Base-by-base conservation (phyloP, 2,113 vertebrate genomes). In the Sebastes fasciatus region DNA sequence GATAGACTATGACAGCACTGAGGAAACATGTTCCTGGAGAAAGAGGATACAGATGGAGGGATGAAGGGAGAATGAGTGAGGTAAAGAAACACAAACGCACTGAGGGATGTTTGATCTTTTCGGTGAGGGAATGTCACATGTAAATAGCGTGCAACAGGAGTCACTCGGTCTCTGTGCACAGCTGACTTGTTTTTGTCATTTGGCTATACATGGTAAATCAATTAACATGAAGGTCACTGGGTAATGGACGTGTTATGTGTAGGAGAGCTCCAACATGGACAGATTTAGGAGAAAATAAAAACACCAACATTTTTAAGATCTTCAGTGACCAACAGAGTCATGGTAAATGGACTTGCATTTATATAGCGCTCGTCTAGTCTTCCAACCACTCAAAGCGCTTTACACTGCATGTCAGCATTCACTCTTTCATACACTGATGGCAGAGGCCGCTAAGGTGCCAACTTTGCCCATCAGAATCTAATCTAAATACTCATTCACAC, bases 211-310 rank as follows among this genome's bases (percentile, higher is more conserved):
- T 49, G 85, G 70, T 63, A 92, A 92, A 88, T 89, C 92, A 89
- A 92, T 94, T 88, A 90, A 75, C 58, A 62, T 77, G 83, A 94
- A 90, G 91, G 92, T 94, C 92, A 92, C 51, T 40, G 82, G 52
- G 79, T 77, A 90, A 86, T 83, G 91, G 91, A 86, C 89, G 68
- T 85, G 74, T 45, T 60, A 6, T 79, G 74, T 54, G 65, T 63
- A 40, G 43, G 34, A 19, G 26, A 70, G 52, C 62, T 67, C 58
- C 40, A 9, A 76, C 17, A 61, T 42, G 73, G 61, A 69, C 46
- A n/a, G n/a, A 54, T 45, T 40, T 64, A 16, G 6, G 12, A 34
- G 2, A 7, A 55, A 58, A 34, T 34, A 34, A 66, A 51, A 75
- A 11, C 34, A 54, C 0, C 48, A 1, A 63, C 57, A 67, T 6